Percentiles rank a stretch among this genome's conserved stretches.
Conservation (phyloP, 2,797 vertebrate species). For the Pterois miles region DNA sequence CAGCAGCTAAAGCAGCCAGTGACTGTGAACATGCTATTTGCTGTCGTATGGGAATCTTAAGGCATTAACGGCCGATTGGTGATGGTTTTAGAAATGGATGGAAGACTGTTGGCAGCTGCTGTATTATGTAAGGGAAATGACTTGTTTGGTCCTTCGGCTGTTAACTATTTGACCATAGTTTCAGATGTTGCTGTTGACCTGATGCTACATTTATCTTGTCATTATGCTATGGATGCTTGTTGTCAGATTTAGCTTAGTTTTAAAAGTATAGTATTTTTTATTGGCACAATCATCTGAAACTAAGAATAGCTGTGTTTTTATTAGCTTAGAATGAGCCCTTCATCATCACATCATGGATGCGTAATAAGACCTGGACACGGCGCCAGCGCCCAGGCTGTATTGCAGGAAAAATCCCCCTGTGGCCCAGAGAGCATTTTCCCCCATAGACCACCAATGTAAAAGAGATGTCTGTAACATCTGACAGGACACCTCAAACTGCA, state of each 20-base stretch:
- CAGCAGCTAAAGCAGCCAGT: constrained; percentile 4
- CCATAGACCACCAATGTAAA: too few species aligned
- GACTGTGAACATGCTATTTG: constrained; percentile 28
- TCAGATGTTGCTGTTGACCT: constrained; percentile 42
- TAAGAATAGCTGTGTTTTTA: too few species aligned
- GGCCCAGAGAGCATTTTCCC: too few species aligned
- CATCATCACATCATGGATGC: too few species aligned
- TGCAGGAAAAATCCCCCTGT: too few species aligned
- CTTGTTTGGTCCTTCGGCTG: constrained; percentile 20
- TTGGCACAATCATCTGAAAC: too few species aligned
- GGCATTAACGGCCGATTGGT: constrained; percentile 15
- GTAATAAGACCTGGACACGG: too few species aligned
- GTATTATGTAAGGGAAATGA: constrained; percentile 14
- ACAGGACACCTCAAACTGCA: neutral
- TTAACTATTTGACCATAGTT: constrained; percentile 30
- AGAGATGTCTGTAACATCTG: too few species aligned
- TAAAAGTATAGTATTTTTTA: neutral
- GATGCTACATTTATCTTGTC: constrained; percentile 24
- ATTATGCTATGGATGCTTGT: neutral
- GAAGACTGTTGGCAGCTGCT: constrained; percentile 25
- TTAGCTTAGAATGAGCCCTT: too few species aligned
- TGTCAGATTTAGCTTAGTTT: neutral
- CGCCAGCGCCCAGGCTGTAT: too few species aligned
- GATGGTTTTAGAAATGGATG: constrained; percentile 51
- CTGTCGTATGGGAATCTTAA: constrained; percentile 37